Percentiles rank a stretch among this genome's conserved stretches.
These are phyloP conservation scores for Conomelus anceps DNA, from an alignment of 2,888 invertebrate genomes.

Conservation along the genomic window DNA sequence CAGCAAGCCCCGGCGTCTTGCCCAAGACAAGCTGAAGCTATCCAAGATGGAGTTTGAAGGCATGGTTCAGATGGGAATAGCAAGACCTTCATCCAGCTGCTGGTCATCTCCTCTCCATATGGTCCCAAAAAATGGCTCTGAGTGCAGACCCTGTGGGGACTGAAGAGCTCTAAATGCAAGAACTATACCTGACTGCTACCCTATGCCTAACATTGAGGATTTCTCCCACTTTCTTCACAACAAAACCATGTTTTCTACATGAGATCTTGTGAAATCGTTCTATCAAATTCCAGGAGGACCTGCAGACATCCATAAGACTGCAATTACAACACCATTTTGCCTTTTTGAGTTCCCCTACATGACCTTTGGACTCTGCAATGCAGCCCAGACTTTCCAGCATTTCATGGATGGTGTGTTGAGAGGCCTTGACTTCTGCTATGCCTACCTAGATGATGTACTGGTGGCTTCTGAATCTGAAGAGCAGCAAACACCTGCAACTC, in stretches of 20 bases:
- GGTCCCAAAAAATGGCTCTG: too few relatives aligned
- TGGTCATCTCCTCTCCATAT: too few relatives aligned
- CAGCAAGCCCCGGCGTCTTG: conserved; percentile 36
- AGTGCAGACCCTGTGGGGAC: conserved; percentile 41
- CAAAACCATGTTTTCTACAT: background rate
- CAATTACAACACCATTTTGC: too few relatives aligned
- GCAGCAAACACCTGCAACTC: too few relatives aligned
- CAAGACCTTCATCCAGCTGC: conserved; percentile 36
- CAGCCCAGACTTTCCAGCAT: conserved; percentile 41
- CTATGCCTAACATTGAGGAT: conserved; percentile 36
- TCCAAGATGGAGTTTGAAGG: conserved; percentile 36
- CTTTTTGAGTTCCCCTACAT: too few relatives aligned
- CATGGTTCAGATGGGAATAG: conserved; percentile 36
- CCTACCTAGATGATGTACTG: conserved; percentile 38
- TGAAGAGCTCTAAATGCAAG: conserved; percentile 39
- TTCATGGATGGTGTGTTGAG: conserved; percentile 39
- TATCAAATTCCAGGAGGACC: conserved; percentile 39
- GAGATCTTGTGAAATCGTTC: too few relatives aligned
- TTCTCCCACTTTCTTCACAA: background rate
- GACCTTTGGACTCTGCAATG: too few relatives aligned
- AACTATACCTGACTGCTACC: conserved; percentile 39
- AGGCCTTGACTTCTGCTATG: conserved; percentile 34
- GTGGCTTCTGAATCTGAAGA: conserved; percentile 25
- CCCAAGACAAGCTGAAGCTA: conserved; percentile 35
- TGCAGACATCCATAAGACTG: conserved; percentile 41